Evolutionary conservation across 2,888 invertebrate genomes (phyloP), one percentile per base, ranked within the genome.

Genomic region (Empis stercorea): DNA sequence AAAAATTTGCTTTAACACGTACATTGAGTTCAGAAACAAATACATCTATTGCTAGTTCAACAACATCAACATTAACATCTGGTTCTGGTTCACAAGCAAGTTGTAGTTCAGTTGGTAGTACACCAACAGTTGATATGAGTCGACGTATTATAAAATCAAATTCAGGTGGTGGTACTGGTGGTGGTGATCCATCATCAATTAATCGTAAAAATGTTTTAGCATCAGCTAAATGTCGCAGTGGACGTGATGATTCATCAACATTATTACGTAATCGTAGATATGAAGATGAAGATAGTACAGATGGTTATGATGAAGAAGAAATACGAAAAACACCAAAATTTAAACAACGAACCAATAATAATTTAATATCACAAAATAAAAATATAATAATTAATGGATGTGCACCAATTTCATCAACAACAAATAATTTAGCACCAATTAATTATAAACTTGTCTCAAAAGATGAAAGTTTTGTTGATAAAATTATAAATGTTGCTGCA

Each of bases 181-280:
- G 86, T 38, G 87, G 39, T 48, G 36, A 39, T 47, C 9, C 48
- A 11, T 86, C 86, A 2, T 55, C 61, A 13, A 81, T 87, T 52
- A 89, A 88, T 64, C 76, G 89, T 45, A 84, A 87, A 66, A 89
- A 88, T 63, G 88, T 91, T 54, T 71, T 91, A 45, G 86, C 88
- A 17, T 88, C 87, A 43, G 87, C 89, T 1, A 84, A 86, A 67
- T 86, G 85, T 62, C 78, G 88, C 59, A 87, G 86, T 63, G 89
- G 87, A 9, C 76, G 80, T 56, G 84, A 85, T 64, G 72, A 79
- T 47, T 83, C 82, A 57, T 73, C 82, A 43, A 83, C 82, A 39
- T 79, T 84, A 41, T 73, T 83, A 54, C 78, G 84, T 58, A 81
- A 84, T 69, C 74, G 68, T n/a, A 55, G 55, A 40, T 65, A 67